phyloP scores from a whole-genome alignment of 2,797 vertebrate genomes.

The Coreius guichenoti region DNA sequence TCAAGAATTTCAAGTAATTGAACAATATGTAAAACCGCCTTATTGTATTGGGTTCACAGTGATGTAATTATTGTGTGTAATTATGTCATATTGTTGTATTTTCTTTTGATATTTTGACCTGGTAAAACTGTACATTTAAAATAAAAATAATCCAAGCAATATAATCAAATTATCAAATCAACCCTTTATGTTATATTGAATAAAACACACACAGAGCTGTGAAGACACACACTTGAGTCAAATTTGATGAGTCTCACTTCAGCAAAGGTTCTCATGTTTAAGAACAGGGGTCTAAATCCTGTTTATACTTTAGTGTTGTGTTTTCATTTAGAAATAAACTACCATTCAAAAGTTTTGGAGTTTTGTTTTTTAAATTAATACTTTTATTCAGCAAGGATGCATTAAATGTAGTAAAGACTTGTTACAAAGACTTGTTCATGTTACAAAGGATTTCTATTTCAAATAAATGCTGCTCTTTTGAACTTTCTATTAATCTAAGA shows the following conservation, averaged over 20 bases:
- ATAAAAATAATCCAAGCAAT: background rate
- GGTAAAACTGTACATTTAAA: background rate
- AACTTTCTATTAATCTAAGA: background rate
- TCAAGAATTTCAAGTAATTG: background rate
- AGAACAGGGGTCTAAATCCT: background rate
- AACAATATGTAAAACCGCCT: background rate
- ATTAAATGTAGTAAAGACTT: background rate
- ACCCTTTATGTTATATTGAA: background rate
- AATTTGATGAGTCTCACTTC: conserved; percentile 49
- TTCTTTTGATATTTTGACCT: background rate
- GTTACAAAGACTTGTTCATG: no score
- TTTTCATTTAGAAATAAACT: background rate
- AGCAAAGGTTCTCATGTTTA: background rate
- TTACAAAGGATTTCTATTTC: background rate
- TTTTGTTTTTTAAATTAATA: background rate
- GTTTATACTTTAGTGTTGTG: background rate
- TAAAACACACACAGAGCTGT: background rate
- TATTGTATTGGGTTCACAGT: background rate
- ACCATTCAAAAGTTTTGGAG: background rate
- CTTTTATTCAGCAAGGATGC: background rate
- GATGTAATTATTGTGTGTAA: background rate
- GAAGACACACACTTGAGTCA: background rate
- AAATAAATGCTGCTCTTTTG: background rate
- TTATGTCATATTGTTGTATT: background rate
- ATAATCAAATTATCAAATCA: background rate